Conservation (phyloP, 2,888 invertebrate genomes). For the Cantharis nigra region DNA sequence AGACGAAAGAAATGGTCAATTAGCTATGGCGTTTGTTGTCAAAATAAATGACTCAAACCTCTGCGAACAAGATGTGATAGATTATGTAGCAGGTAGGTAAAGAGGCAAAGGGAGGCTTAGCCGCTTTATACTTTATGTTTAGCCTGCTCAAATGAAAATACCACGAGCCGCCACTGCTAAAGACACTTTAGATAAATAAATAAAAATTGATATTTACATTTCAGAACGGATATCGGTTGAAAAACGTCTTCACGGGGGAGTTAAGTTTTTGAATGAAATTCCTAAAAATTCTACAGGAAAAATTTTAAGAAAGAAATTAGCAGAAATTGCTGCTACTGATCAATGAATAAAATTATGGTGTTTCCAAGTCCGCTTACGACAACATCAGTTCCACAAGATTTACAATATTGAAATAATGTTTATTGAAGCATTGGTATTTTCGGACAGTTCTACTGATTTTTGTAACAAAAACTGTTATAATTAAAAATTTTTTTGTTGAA, state of each 20-base stretch:
- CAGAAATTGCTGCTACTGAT: conserved; percentile 17
- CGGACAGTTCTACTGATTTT: too few relatives aligned
- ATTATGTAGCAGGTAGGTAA: conserved; percentile 56
- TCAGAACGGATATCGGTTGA: conserved; percentile 65
- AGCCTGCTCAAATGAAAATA: too few relatives aligned
- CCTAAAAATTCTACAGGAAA: conserved; percentile 59
- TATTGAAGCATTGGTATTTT: too few relatives aligned
- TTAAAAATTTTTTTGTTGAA: too few relatives aligned
- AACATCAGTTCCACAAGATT: too few relatives aligned
- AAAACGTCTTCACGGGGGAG: conserved; percentile 72
- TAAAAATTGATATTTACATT: not conserved
- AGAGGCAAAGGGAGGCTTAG: not conserved
- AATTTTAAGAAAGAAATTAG: conserved; percentile 54
- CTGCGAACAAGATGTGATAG: conserved; percentile 53
- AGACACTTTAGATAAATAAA: not conserved
- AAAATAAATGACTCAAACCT: conserved; percentile 60
- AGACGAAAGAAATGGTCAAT: conserved; percentile 74
- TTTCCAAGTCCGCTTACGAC: too few relatives aligned
- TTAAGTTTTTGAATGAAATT: conserved; percentile 57
- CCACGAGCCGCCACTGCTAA: not conserved
- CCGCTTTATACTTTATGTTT: too few relatives aligned
- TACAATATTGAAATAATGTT: too few relatives aligned
- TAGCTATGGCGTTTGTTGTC: conserved; percentile 79
- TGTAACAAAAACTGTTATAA: too few relatives aligned
- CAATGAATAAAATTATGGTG: too few relatives aligned